Conservation (phyloP, 2,113 vertebrate genomes). For the Anoura caudifer region DNA sequence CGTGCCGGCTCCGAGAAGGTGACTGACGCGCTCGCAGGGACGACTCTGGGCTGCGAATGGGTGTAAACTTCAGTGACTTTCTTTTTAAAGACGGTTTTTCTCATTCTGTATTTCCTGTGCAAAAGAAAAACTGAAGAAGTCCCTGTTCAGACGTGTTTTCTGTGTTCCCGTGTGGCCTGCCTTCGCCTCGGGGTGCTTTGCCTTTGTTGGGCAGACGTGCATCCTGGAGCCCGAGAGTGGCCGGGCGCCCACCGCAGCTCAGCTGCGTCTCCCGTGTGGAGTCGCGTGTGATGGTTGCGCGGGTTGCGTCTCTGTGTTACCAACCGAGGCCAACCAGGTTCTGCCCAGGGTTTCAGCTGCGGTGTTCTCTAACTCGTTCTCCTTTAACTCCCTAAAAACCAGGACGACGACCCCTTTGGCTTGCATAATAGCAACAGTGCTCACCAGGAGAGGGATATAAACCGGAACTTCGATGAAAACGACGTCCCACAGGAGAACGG, state of each 20-base stretch:
- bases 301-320: background rate
- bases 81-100: background rate
- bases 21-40: background rate
- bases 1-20: constrained; percentile 81
- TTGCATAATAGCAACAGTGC: constrained; percentile 79
- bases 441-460: constrained; percentile 81
- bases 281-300: background rate
- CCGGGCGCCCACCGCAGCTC: background rate
- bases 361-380: background rate
- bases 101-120: background rate
- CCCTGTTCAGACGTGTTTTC: background rate
- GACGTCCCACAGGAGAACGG: constrained; percentile 78
- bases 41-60: background rate
- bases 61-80: background rate
- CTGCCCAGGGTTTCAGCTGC: background rate
- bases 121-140: background rate
- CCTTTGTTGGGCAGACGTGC: background rate
- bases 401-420: constrained; percentile 78
- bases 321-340: background rate
- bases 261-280: background rate
- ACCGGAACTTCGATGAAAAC: constrained; percentile 81
- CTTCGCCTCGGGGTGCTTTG: background rate
- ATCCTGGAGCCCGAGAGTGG: background rate
- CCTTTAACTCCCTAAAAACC: constrained; percentile 59
- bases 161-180: background rate